phyloP scores from a whole-genome alignment of 1,140 invertebrate genomes.

The Tachypleus tridentatus region DNA sequence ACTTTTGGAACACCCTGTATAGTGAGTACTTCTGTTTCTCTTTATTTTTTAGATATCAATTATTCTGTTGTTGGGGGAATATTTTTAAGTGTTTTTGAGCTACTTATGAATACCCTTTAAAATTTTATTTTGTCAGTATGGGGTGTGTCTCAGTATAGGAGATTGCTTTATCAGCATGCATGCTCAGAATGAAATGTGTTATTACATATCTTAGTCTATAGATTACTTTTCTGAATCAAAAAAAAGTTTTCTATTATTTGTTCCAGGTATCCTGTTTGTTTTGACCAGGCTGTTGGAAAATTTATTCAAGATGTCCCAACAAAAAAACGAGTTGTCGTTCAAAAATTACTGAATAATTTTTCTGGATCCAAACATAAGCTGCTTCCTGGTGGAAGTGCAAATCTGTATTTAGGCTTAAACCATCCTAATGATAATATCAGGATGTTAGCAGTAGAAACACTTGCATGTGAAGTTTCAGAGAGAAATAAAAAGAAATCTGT shows the following conservation, averaged over 20 bases:
- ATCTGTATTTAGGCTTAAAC: slow-evolving; percentile 16
- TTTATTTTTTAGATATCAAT: too few species aligned
- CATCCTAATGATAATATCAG: slow-evolving; percentile 10
- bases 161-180: too few species aligned
- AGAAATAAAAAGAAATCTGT: neutral
- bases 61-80: too few species aligned
- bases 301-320: slow-evolving; percentile 4
- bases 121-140: too few species aligned
- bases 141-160: too few species aligned
- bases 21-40: too few species aligned
- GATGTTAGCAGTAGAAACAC: neutral
- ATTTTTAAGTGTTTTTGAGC: too few species aligned
- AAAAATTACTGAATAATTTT: slow-evolving; percentile 10
- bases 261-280: slow-evolving; percentile 15
- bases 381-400: neutral
- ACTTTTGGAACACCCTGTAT: too few species aligned
- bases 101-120: too few species aligned
- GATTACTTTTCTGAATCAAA: too few species aligned
- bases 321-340: neutral
- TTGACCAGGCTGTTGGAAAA: slow-evolving; percentile 13
- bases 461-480: neutral
- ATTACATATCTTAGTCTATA: too few species aligned
- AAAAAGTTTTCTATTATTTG: neutral
- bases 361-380: slow-evolving; percentile 7
- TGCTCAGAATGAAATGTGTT: too few species aligned